Conservation (phyloP, 1,140 invertebrate species). For the Lineus longissimus region DNA sequence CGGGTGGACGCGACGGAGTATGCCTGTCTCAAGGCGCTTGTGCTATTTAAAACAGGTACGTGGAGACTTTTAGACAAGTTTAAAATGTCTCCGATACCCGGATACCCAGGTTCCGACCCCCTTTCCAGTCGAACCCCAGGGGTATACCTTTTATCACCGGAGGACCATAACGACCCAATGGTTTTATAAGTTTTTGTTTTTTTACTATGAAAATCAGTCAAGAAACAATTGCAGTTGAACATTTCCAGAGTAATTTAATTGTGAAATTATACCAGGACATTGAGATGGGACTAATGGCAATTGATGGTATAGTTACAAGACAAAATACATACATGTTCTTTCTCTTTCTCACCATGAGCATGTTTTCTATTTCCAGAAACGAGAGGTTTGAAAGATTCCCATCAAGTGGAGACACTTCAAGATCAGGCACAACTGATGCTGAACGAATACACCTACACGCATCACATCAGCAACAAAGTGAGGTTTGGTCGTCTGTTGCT, state of each 20-base stretch:
- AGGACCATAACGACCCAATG: background rate
- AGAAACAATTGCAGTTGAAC: too few relatives aligned
- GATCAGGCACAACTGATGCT: conserved; percentile 96
- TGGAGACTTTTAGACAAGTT: too few relatives aligned
- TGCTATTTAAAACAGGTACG: conserved; percentile 87
- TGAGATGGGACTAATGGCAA: too few relatives aligned
- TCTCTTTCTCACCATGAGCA: background rate
- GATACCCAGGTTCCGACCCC: background rate
- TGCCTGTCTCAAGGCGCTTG: conserved; percentile 94
- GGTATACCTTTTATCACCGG: background rate
- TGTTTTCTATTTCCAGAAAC: conserved; percentile 53
- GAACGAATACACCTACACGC: conserved; percentile 77
- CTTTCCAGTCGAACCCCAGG: background rate
- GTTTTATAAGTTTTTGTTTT: background rate
- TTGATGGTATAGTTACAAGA: too few relatives aligned
- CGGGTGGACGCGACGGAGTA: conserved; percentile 91
- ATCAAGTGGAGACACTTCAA: conserved; percentile 92
- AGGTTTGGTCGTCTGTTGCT: conserved; percentile 85
- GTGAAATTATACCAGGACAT: too few relatives aligned
- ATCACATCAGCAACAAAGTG: conserved; percentile 75
- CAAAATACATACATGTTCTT: background rate
- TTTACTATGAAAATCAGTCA: too few relatives aligned
- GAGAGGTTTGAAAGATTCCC: conserved; percentile 83
- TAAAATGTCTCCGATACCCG: background rate
- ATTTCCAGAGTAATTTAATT: too few relatives aligned